A percentile compares a stretch with the other conserved stretches of the same genome.
Conservation (phyloP, 2,797 vertebrate species). For the Steatocranus sp. region DNA sequence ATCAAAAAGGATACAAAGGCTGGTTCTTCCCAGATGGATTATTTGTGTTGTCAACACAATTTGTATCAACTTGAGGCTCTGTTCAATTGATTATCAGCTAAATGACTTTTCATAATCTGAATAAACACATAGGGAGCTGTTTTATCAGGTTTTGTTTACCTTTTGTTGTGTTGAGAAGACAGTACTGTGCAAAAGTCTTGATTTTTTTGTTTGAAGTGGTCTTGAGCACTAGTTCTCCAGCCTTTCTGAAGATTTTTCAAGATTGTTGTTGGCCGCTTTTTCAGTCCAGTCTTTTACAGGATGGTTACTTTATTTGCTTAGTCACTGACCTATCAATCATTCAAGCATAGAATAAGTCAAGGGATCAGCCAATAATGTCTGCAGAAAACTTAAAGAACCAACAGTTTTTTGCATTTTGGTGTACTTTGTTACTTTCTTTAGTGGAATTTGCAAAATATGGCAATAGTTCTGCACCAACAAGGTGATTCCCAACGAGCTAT, state of each 20-base stretch:
- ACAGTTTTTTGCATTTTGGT: neutral
- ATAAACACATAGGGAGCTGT: neutral
- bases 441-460: neutral
- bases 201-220: neutral
- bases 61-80: constrained; percentile 3
- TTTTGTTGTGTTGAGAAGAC: neutral
- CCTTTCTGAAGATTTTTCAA: neutral
- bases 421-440: neutral
- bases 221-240: neutral
- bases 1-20: constrained; percentile 32
- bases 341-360: neutral
- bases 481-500: neutral
- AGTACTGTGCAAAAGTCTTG: neutral
- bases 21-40: constrained; percentile 5
- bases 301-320: neutral
- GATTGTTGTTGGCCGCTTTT: neutral
- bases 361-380: neutral
- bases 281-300: neutral
- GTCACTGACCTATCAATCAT: neutral
- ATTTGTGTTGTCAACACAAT: constrained; percentile 29
- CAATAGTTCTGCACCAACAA: neutral
- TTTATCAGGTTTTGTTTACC: neutral
- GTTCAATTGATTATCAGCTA: neutral
- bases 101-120: neutral
- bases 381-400: neutral